phyloP scores from a whole-genome alignment of 2,888 invertebrate genomes.

The Steinernema carpocapsae region DNA sequence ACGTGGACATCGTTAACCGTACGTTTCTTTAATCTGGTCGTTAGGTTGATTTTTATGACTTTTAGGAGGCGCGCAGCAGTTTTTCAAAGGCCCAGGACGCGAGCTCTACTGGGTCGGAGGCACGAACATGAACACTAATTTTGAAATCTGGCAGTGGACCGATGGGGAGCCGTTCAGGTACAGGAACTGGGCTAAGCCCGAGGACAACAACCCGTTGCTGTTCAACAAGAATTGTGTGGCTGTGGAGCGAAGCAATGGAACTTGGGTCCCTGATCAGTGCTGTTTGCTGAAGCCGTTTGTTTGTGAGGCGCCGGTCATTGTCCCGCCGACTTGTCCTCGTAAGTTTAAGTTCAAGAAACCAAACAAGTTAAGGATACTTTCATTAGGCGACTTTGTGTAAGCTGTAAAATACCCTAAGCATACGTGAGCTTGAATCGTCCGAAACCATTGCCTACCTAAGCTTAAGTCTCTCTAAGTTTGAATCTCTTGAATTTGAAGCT shows the following conservation, averaged over 20 bases:
- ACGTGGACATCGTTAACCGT: not conserved
- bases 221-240: not conserved
- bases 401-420: too few relatives aligned
- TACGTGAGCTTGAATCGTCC: too few relatives aligned
- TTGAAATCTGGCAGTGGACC: constrained; percentile 2
- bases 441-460: too few relatives aligned
- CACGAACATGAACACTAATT: not conserved
- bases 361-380: too few relatives aligned
- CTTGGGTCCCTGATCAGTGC: not conserved
- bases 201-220: not conserved
- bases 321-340: not conserved
- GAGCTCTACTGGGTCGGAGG: not conserved
- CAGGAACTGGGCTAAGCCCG: constrained; percentile 1
- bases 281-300: not conserved
- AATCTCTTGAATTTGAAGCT: too few relatives aligned
- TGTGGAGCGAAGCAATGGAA: not conserved
- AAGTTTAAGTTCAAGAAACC: too few relatives aligned
- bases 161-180: not conserved
- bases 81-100: not conserved
- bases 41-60: not conserved
- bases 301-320: not conserved
- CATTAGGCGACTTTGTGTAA: too few relatives aligned
- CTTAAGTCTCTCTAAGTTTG: too few relatives aligned
- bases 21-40: not conserved
- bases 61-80: not conserved